phyloP scores from a whole-genome alignment of 2,797 vertebrate genomes.

The Mormyrops attenuatus region DNA sequence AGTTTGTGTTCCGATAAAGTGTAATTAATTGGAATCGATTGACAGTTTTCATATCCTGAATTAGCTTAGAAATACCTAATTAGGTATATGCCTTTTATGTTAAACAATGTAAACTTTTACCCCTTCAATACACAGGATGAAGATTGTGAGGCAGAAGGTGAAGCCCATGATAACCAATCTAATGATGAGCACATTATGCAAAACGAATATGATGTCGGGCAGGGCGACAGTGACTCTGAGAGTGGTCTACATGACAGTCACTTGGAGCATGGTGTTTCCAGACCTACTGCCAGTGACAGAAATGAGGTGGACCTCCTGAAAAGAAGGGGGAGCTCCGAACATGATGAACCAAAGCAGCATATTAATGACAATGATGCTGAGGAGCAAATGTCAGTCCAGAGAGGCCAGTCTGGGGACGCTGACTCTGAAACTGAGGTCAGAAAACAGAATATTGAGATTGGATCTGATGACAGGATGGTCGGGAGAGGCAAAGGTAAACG shows the following conservation, averaged over 20 bases:
- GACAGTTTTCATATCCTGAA: background rate
- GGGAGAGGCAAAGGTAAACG: slow-evolving; percentile 51
- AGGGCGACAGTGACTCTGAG: slow-evolving; percentile 69
- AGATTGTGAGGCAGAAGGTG: slow-evolving; percentile 71
- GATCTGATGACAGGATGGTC: slow-evolving; percentile 68
- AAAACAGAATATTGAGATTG: slow-evolving; percentile 54
- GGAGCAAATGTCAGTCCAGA: slow-evolving; percentile 41
- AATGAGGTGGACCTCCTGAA: slow-evolving; percentile 59
- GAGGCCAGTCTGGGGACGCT: slow-evolving; percentile 63
- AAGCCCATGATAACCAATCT: slow-evolving; percentile 36
- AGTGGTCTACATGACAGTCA: slow-evolving; percentile 50
- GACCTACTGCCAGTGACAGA: slow-evolving; percentile 62
- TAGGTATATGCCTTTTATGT: background rate
- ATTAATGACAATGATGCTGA: slow-evolving; percentile 69
- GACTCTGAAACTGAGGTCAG: slow-evolving; percentile 61
- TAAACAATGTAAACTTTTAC: background rate
- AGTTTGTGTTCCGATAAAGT: background rate
- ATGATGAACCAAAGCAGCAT: slow-evolving; percentile 51
- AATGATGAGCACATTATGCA: slow-evolving; percentile 50
- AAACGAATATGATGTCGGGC: slow-evolving; percentile 48
- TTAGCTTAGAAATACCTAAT: background rate
- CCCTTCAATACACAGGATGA: slow-evolving; percentile 67
- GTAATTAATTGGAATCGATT: background rate
- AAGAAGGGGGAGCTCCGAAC: slow-evolving; percentile 65
- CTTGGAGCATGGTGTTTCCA: slow-evolving; percentile 56